These are phyloP conservation scores for Bagarius yarrelli DNA, from an alignment of 2,113 vertebrate species.

Conservation along the genomic window DNA sequence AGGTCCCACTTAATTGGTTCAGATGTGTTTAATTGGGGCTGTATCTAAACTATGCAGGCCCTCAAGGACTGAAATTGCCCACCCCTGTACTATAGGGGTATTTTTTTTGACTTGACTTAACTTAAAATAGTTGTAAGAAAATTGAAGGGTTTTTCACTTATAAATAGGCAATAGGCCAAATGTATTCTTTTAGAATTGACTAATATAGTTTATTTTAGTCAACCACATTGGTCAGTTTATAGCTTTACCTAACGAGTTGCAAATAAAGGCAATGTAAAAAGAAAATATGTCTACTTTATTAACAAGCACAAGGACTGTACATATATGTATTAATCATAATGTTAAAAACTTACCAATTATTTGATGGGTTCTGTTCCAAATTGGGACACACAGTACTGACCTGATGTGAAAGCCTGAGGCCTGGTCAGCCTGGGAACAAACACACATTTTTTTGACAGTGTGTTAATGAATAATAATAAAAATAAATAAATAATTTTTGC, in stretches of 20 bases:
- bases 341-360: slow-evolving; percentile 71
- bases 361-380: slow-evolving; percentile 80
- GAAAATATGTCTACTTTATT: not conserved
- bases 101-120: no score
- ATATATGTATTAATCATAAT: not conserved
- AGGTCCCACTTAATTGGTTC: no score
- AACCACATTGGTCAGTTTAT: no score
- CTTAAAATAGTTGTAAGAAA: no score
- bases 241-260: not conserved
- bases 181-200: no score
- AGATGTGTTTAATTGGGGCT: no score
- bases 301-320: not conserved
- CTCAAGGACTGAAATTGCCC: no score
- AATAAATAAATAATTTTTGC: not conserved
- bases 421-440: slow-evolving; percentile 69
- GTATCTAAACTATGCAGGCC: no score
- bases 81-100: no score
- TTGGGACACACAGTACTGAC: slow-evolving; percentile 77
- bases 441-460: not conserved
- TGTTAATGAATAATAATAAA: not conserved
- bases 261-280: not conserved
- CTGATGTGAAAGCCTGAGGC: slow-evolving; percentile 78
- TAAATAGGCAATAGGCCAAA: no score
- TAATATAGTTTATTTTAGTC: no score
- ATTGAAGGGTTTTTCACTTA: no score